These are phyloP conservation scores for Dolichotis patagonum DNA, from an alignment of 2,113 vertebrate species.

Conservation along the genomic window DNA sequence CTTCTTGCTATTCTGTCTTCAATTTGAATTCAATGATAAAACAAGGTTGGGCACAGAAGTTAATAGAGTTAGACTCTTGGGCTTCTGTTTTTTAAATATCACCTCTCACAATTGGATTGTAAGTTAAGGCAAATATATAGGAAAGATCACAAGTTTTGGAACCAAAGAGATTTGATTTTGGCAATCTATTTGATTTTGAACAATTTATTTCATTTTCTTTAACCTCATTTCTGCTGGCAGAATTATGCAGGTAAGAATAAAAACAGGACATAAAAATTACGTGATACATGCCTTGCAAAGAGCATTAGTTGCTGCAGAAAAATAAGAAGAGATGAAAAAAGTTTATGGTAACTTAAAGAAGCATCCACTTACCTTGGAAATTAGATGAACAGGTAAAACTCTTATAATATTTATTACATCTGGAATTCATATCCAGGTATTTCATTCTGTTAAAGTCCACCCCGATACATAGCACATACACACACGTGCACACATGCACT, in stretches of 20 bases:
- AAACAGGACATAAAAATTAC: not conserved
- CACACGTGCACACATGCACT: too few relatives aligned
- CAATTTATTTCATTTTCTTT: constrained; percentile 1
- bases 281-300: not conserved
- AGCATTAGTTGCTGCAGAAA: not conserved
- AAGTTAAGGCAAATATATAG: not conserved
- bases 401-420: not conserved
- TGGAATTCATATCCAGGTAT: not conserved
- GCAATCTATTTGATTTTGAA: not conserved
- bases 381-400: not conserved
- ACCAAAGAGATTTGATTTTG: not conserved
- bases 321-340: not conserved
- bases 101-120: not conserved
- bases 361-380: not conserved
- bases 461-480: not conserved
- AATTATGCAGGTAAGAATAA: not conserved
- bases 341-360: not conserved
- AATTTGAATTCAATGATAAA: not conserved
- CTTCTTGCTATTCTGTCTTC: not conserved
- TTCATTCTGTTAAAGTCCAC: not conserved
- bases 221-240: not conserved
- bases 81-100: not conserved
- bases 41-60: not conserved
- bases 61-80: not conserved
- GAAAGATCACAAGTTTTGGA: not conserved